These are phyloP conservation scores for Drosophila mojavensis DNA, from an alignment of 1,140 invertebrate genomes.

Conservation along the genomic window DNA sequence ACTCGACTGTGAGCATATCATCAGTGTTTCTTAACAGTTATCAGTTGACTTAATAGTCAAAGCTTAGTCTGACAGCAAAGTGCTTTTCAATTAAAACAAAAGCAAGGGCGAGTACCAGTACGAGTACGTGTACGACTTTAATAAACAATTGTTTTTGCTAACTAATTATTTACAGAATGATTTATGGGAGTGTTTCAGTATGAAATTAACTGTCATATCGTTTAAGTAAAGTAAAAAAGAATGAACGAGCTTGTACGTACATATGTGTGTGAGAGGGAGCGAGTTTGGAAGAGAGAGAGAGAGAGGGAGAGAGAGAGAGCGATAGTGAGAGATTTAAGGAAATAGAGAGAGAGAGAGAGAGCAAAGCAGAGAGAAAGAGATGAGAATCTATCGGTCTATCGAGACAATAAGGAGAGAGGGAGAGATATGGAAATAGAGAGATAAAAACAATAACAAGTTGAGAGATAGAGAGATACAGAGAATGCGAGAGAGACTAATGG, in stretches of 20 bases:
- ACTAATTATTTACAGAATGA: neutral
- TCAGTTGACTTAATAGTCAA: conserved; percentile 44
- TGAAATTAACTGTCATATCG: neutral
- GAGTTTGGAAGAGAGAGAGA: neutral
- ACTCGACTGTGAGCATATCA: conserved; percentile 24
- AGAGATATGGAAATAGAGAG: neutral
- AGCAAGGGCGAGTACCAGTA: neutral
- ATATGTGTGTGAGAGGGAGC: neutral
- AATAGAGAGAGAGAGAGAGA: neutral
- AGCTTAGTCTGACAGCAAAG: conserved; percentile 24
- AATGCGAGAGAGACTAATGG: too few species aligned
- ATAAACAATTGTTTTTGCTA: conserved; percentile 4
- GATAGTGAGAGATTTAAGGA: too few species aligned
- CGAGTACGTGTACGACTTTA: neutral
- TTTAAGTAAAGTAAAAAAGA: neutral
- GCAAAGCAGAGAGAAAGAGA: neutral
- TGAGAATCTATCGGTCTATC: too few species aligned
- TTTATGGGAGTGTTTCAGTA: neutral
- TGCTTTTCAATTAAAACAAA: conserved; percentile 2
- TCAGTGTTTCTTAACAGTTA: conserved; percentile 37
- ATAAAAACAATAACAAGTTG: neutral
- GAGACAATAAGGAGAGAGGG: neutral
- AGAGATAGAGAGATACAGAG: neutral
- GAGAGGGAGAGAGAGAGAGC: too few species aligned
- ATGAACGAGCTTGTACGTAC: neutral